Evolutionary conservation across 92 coral and sea anemone species (phyloP).

Genomic region (Parazoanthus swiftii): DNA sequence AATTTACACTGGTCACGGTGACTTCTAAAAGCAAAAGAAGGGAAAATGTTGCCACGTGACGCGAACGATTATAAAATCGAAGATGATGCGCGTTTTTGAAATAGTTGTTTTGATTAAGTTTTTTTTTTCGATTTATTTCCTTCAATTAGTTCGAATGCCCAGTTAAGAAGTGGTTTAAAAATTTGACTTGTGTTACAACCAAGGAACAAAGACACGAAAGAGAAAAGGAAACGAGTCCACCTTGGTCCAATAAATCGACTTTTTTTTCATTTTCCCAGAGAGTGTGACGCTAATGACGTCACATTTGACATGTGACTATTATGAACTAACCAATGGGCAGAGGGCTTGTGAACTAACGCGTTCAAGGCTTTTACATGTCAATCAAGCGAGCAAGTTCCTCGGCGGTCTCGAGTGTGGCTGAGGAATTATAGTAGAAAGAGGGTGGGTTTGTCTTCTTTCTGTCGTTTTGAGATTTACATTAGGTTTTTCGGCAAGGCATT

Average conservation of each 20-base stretch:
- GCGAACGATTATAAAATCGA: neutral
- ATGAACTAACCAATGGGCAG: slow-evolving; percentile 22
- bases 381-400: slow-evolving; percentile 40
- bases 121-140: neutral
- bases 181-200: neutral
- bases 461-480: slow-evolving; percentile 24
- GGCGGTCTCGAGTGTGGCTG: slow-evolving; percentile 46
- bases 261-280: slow-evolving; percentile 28
- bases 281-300: slow-evolving; percentile 43
- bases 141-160: neutral
- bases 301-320: slow-evolving; percentile 25
- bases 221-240: neutral
- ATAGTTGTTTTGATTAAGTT: neutral
- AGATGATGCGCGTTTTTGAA: too few species aligned
- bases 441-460: slow-evolving; percentile 47
- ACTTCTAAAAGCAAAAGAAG: neutral
- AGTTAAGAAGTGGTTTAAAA: neutral
- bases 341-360: slow-evolving; percentile 37
- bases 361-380: slow-evolving; percentile 35
- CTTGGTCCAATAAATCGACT: slow-evolving; percentile 22
- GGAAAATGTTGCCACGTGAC: neutral
- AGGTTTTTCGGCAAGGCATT: neutral
- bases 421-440: slow-evolving; percentile 44
- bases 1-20: neutral
- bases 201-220: neutral